Conservation (phyloP, 2,113 vertebrate genomes). For the Fulmarus glacialis region DNA sequence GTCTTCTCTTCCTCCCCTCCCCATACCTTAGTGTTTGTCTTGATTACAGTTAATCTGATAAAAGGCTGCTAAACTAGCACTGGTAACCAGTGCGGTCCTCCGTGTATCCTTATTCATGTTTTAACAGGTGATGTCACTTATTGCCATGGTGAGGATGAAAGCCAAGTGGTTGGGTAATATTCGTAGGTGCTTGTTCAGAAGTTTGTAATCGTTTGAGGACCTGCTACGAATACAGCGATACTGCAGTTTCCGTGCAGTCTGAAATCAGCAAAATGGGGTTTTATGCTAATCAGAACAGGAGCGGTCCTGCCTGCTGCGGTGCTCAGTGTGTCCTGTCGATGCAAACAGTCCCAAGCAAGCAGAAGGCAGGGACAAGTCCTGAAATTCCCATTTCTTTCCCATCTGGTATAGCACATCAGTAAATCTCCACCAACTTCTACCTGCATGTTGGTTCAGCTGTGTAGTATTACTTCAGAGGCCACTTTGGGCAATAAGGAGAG, state of each 20-base stretch:
- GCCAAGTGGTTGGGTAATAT: not conserved
- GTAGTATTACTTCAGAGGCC: not conserved
- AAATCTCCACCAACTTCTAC: accelerated
- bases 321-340: not conserved
- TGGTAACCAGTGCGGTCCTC: accelerated
- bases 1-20: not conserved
- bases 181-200: not conserved
- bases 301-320: accelerated
- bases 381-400: not conserved
- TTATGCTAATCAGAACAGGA: not conserved
- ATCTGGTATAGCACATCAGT: not conserved
- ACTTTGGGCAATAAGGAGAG: accelerated
- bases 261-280: not conserved
- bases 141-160: not conserved
- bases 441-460: accelerated
- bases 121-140: not conserved
- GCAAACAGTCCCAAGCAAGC: not conserved
- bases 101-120: not conserved
- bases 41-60: not conserved
- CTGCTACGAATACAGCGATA: not conserved
- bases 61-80: not conserved
- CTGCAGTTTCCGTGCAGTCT: accelerated
- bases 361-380: not conserved
- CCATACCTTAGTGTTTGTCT: not conserved
- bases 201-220: not conserved